These are phyloP conservation scores for Cyprinus carpio DNA, from an alignment of 2,113 vertebrate species.

Conservation along the genomic window DNA sequence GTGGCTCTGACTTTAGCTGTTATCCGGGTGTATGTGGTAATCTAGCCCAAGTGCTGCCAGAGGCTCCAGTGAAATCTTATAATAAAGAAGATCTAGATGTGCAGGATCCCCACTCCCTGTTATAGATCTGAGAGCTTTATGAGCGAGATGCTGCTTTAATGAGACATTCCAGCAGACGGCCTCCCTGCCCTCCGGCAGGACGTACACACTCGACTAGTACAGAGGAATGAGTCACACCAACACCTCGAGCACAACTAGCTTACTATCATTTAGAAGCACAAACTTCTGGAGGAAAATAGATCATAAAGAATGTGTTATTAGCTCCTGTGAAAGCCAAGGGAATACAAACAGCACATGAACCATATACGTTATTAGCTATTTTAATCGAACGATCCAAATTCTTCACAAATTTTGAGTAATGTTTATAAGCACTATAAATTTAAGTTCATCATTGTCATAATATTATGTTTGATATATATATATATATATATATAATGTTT, in stretches of 20 bases:
- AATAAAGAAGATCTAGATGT: background rate
- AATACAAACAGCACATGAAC: background rate
- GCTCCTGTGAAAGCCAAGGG: background rate
- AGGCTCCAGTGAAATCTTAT: slow-evolving; percentile 1
- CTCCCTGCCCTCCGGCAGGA: background rate
- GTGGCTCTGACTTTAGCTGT: background rate
- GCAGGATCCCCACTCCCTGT: background rate
- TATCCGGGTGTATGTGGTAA: background rate
- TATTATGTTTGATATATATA: background rate
- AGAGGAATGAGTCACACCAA: background rate
- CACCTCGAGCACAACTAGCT: background rate
- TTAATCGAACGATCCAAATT: background rate
- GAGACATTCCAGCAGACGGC: slow-evolving; percentile 14
- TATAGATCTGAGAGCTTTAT: slow-evolving; percentile 17
- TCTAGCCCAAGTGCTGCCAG: background rate
- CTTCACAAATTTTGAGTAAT: background rate
- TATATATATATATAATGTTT: too few species aligned
- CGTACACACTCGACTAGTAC: background rate
- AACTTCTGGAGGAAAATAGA: background rate
- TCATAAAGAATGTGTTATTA: background rate
- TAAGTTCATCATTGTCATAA: background rate
- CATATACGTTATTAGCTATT: background rate
- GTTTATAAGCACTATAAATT: background rate
- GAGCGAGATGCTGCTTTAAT: slow-evolving; percentile 17
- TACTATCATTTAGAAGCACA: background rate